Evolutionary conservation across 2,113 vertebrate species (phyloP), one percentile per base, ranked within the genome.

Genomic region (Circaetus gallicus): DNA sequence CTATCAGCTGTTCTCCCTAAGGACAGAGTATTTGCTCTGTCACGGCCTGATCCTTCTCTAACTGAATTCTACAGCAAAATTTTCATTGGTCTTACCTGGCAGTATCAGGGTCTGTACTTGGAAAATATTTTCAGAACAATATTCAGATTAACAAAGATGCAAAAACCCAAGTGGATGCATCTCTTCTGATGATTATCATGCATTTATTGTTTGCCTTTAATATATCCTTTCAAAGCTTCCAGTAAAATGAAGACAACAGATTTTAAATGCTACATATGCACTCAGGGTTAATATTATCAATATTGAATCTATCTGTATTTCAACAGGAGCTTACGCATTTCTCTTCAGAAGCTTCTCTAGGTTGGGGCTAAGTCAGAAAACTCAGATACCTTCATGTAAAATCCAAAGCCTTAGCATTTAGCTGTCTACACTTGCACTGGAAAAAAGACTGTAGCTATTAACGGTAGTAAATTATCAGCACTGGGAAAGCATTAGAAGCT

Each of bases 401-500:
- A 74, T 79, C 77, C 36, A 87, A 93, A 95, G 52, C 18, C 34
- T 72, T 82, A 84, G 52, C 40, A 89, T 95, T 91, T 94, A 83
- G 71, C 74, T 69, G 63, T 86, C 94, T 76, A 85, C 59, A 63
- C 43, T 91, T 77, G 38, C 45, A 77, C 63, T 66, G 45, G 53
- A 94, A 92, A 95, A 52, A 89, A 82, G 66, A 89, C 25, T 38
- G 13, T 17, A 90, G 82, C 56, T 85, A 89, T 82, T 93, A 96
- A 91, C 24, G 6, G 47, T 19, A 95, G 76, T 85, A 96, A 95
- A 94, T 96, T 91, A 95, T 72, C 94, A 91, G 52, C 66, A 65
- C 25, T 82, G 73, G 79, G 73, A 93, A 93, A 82, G 67, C 77
- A 94, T 93, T 85, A 95, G 81, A 94, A 82, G 67, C 70, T 94